Evolutionary conservation across 2,797 vertebrate genomes (phyloP), one percentile per base, ranked within the genome.

Genomic region (Macropus fuliginosus): DNA sequence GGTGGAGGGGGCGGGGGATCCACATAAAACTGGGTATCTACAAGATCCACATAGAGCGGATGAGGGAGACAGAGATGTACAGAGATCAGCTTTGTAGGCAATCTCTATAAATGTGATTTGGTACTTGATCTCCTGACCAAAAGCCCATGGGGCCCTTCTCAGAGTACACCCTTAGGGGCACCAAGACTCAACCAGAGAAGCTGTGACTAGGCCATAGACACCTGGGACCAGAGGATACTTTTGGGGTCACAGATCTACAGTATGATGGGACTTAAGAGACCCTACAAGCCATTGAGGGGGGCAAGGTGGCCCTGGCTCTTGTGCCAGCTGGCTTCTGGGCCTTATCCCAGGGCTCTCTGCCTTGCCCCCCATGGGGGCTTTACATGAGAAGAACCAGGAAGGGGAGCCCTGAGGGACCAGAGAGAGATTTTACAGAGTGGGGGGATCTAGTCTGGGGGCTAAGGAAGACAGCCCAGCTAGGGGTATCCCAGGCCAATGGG

Each of bases 351-450:
- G 9, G n/a, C 54, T 91, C 91, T 16, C 56, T 28, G 21, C 8
- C 24, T 14, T n/a, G 21, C 8, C 10, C 3, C 21, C 9, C 34
- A 2, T 5, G 1, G 21, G 21, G 10, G 34, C 3, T 40, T 56
- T 24, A 13, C 0, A 46, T n/a, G n/a, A 8, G n/a, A 4, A 28
- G 18, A 16, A 40, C 27, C 9, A 24, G 21, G 0, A 4, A 40
- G 18, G 54, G 91, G 55, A 10, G 21, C 21, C 34, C n/a, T 5
- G 55, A 6, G 21, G 55, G 28, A 74, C 34, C 34, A 74, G 59
- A 14, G 31, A 4, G 4, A 14, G 31, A 66, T n/a, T 34, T 34
- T n/a, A 31, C 31, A 62, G 12, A 34, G 10, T 5, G 57, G 59
- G 34, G 56, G 91, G n/a, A 16, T 62, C 3, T 0, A 16, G 54